Conservation (phyloP, 2,888 invertebrate species). For the Polietes domitor region DNA sequence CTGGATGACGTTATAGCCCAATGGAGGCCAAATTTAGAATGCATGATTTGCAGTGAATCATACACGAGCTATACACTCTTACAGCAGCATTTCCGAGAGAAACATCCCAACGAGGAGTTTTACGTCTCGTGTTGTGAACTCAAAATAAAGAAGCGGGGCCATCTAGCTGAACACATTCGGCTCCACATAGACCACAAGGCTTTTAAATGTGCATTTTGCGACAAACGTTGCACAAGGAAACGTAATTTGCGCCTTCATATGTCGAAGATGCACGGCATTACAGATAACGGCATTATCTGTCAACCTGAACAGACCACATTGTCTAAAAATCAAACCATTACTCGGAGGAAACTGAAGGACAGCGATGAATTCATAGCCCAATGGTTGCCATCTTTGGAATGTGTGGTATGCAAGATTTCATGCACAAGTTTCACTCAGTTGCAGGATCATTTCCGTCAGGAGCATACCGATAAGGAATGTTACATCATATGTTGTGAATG, state of each 20-base stretch:
- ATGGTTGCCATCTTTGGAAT: not conserved
- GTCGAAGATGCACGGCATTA: not conserved
- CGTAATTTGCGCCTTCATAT: not conserved
- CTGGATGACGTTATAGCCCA: conserved; percentile 14
- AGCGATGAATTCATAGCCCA: not conserved
- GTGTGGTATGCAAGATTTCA: not conserved
- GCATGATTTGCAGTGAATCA: not conserved
- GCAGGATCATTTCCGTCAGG: not conserved
- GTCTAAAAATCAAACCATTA: not conserved
- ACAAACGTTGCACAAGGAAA: not conserved
- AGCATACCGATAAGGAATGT: not conserved
- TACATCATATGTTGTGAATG: not conserved
- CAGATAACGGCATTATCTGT: not conserved
- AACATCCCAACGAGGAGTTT: not conserved
- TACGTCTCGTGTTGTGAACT: not conserved
- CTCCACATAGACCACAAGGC: not conserved
- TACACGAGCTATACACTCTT: not conserved
- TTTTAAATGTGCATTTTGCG: not conserved
- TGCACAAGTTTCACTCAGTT: not conserved
- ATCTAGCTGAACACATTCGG: not conserved
- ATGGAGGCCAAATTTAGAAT: conserved; percentile 6
- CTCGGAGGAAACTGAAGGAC: not conserved
- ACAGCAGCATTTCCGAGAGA: not conserved
- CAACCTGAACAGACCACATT: not conserved
- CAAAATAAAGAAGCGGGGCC: conserved; percentile 17